Percentiles rank a stretch among this genome's conserved stretches.
Evolutionary conservation across 1,140 invertebrate species (phyloP).

Genomic region (Lepeophtheirus salmonis): DNA sequence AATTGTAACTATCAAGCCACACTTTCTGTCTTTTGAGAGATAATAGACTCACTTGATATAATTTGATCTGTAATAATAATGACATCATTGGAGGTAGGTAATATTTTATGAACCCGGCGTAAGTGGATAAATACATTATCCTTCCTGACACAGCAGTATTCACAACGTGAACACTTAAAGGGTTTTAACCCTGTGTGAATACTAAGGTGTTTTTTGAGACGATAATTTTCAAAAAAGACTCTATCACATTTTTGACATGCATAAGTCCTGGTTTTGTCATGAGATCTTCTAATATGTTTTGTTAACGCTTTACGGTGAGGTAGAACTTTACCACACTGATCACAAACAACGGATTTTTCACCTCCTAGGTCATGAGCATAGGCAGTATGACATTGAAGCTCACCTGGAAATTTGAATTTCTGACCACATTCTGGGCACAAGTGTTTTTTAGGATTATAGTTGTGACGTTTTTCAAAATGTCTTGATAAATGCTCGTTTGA

Average conservation of each 20-base stretch:
- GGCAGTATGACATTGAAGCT: not conserved
- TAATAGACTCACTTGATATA: no score
- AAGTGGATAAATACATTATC: not conserved
- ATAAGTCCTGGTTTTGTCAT: not conserved
- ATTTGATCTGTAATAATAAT: no score
- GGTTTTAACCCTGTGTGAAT: not conserved
- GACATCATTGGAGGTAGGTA: not conserved
- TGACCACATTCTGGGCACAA: not conserved
- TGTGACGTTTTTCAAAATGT: not conserved
- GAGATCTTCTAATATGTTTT: not conserved
- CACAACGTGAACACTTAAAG: not conserved
- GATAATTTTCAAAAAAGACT: not conserved
- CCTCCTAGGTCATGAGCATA: not conserved
- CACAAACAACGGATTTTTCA: slow-evolving; percentile 2
- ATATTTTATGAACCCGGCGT: slow-evolving; percentile 19
- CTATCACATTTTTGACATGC: not conserved
- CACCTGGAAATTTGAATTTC: not conserved
- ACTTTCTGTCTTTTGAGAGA: no score
- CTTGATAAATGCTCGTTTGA: not conserved
- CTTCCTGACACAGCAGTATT: not conserved
- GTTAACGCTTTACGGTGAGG: not conserved
- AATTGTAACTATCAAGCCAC: no score
- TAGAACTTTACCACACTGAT: slow-evolving; percentile 1
- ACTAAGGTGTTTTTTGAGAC: not conserved
- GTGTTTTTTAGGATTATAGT: not conserved